Base-by-base conservation (phyloP, 2,888 invertebrate species). In the Microctonus aethiopoides region DNA sequence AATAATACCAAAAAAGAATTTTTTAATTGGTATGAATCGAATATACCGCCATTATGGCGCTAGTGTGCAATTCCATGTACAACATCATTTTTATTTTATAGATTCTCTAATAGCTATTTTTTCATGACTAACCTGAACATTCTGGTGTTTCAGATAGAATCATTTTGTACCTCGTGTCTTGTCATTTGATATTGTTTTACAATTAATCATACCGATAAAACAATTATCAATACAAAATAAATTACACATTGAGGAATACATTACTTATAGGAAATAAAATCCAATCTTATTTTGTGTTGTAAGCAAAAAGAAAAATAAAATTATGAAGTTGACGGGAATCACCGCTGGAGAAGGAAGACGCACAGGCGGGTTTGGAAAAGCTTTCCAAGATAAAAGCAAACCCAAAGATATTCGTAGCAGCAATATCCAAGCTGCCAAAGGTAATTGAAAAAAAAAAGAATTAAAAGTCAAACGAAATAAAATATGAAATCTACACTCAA, bases 361-460 rank as follows among this genome's bases (percentile, higher is more conserved):
- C 72, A 60, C 60, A 11, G 81, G 82, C 34, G 84, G 80, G 76
- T 83, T 83, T 74, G 87, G 88, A 60, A 86, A 89, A 63, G 93
- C 94, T 65, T 96, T 94, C 84, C 95, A 95, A 88, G 95, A 96
- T 88, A 95, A 95, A 90, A 93, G 92, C 83, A 99, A 99, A 89
- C 98, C 99, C 56, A 90, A 92, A 52, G 97, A 98, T 89, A 96
- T 99, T 83, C 92, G 98, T 68, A 90, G 91, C 77, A 98, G 98
- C 86, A 99, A 99, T 87, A 98, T 99, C 81, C 93, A 94, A 88
- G 99, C 99, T 83, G 99, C 98, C 67, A 99, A 98, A 94, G 97
- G 98, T 97, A 90, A 32, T n/a, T n/a, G n/a, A n/a, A 36, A 20
- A 3, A 56, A 11, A 22, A n/a, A 9, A 16, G 46, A n/a, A n/a